These are phyloP conservation scores for Campoletis raptor DNA, from an alignment of 2,888 invertebrate species.

Conservation along the genomic window DNA sequence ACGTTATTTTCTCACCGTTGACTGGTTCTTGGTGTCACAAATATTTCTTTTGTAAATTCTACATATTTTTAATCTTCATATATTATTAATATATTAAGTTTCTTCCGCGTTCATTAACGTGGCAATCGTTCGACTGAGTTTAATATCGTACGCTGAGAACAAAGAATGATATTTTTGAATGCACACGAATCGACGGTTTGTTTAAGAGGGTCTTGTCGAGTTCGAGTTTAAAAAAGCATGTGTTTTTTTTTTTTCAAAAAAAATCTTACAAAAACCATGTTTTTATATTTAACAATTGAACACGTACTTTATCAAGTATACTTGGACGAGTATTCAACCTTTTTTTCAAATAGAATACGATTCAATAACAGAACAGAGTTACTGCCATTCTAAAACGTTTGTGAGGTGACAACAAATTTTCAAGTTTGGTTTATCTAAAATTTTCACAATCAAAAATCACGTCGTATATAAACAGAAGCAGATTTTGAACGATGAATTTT, in stretches of 20 bases:
- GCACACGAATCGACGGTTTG: background rate
- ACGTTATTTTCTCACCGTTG: conserved; percentile 76
- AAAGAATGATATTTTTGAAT: conserved; percentile 21
- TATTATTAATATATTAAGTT: conserved; percentile 65
- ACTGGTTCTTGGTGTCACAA: conserved; percentile 78
- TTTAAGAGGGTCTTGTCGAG: background rate
- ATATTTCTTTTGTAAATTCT: conserved; percentile 77
- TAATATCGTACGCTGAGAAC: conserved; percentile 36
- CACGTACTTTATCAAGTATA: too few relatives aligned
- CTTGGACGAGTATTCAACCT: too few relatives aligned
- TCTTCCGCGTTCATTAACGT: conserved; percentile 20
- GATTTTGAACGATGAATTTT: too few relatives aligned
- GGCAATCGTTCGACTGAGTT: conserved; percentile 47
- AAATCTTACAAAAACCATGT: too few relatives aligned
- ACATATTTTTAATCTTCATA: conserved; percentile 58
- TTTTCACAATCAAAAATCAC: too few relatives aligned
- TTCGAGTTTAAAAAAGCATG: background rate
- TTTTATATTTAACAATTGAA: too few relatives aligned
- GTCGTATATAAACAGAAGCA: too few relatives aligned
- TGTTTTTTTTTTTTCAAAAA: background rate
- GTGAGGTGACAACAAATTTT: too few relatives aligned
- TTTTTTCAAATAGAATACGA: too few relatives aligned
- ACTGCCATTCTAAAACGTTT: too few relatives aligned
- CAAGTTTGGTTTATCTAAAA: too few relatives aligned
- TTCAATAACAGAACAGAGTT: too few relatives aligned